Evolutionary conservation across 2,113 vertebrate species (phyloP), one percentile per base, ranked within the genome.

Genomic region (Dipodomys ordii): DNA sequence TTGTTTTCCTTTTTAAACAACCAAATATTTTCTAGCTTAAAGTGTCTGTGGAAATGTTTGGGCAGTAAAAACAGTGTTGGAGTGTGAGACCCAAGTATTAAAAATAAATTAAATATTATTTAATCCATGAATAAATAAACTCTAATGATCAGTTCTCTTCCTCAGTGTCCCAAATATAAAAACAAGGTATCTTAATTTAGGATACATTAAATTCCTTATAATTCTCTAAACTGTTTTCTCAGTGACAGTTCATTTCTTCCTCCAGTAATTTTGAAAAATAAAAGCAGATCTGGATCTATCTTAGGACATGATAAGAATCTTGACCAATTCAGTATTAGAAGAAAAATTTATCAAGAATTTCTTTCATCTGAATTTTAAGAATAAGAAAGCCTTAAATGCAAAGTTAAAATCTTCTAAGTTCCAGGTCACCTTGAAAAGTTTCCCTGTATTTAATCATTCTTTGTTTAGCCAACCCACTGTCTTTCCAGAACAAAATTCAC

Each of bases 341-440:
- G 60, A 68, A 72, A 89, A 19, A 27, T 73, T 71, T 72, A 13
- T 44, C 73, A 64, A 64, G 39, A 57, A 76, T 19, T 46, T 79
- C 53, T 57, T 57, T 49, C 11, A 73, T 64, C 28, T 60, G 18
- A 73, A 68, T 87, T 94, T 83, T 72, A 84, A 92, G 74, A 78
- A 64, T 62, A 79, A 94, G 72, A 83, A 81, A 79, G 1, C 27
- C 7, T 30, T 89, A 78, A 65, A 72, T 77, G 27, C 23, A 35
- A 25, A 89, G 7, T n/a, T 22, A 89, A 62, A 7, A 87, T 57
- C 10, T 46, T 65, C 13, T 32, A 94, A 88, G 62, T 78, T 94
- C 12, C 20, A 3, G 2, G 81, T 87, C 89, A 97, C 91, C 91
- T 95, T 95, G 86, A 73, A 84, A 87, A 91, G 27, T 57, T 76